Evolutionary conservation across 2,888 invertebrate genomes (phyloP).

Genomic region (Megalurothrips usitatus): DNA sequence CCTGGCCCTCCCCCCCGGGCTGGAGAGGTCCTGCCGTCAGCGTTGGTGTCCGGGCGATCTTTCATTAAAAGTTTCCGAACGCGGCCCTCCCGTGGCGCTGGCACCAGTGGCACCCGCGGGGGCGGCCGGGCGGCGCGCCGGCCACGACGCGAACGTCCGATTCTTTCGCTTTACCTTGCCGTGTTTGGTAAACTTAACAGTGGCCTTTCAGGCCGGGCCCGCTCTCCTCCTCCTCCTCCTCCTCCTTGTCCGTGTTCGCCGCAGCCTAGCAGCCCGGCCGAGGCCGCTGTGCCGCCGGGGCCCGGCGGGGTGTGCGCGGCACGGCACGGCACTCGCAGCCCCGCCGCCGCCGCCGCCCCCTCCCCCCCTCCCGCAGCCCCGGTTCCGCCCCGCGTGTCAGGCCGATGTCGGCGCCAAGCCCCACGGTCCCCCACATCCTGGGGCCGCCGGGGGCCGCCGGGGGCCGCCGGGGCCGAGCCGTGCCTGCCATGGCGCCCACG

Average conservation of each 20-base stretch:
- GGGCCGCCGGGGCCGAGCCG: too few relatives aligned
- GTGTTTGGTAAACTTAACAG: slow-evolving; percentile 14
- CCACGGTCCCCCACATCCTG: too few relatives aligned
- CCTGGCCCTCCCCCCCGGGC: too few relatives aligned
- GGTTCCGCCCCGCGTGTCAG: too few relatives aligned
- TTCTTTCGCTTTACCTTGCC: slow-evolving; percentile 39
- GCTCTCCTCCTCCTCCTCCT: slow-evolving; percentile 34
- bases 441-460: too few relatives aligned
- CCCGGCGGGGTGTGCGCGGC: neutral
- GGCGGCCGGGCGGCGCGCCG: too few relatives aligned
- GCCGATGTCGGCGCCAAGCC: too few relatives aligned
- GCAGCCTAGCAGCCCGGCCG: neutral
- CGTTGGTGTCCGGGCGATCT: slow-evolving; percentile 40
- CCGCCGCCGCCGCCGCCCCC: neutral
- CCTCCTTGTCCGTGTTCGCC: neutral
- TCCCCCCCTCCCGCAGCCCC: too few relatives aligned
- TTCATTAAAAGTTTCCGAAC: slow-evolving; percentile 9
- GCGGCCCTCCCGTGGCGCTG: too few relatives aligned
- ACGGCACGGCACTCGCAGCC: neutral
- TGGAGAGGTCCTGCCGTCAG: too few relatives aligned
- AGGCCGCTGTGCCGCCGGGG: neutral
- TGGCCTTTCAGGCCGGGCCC: slow-evolving; percentile 43
- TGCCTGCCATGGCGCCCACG: too few relatives aligned
- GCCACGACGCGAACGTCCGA: slow-evolving; percentile 37
- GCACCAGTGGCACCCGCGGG: too few relatives aligned